phyloP scores from a whole-genome alignment of 1,140 invertebrate genomes.

The Listronotus bonariensis region DNA sequence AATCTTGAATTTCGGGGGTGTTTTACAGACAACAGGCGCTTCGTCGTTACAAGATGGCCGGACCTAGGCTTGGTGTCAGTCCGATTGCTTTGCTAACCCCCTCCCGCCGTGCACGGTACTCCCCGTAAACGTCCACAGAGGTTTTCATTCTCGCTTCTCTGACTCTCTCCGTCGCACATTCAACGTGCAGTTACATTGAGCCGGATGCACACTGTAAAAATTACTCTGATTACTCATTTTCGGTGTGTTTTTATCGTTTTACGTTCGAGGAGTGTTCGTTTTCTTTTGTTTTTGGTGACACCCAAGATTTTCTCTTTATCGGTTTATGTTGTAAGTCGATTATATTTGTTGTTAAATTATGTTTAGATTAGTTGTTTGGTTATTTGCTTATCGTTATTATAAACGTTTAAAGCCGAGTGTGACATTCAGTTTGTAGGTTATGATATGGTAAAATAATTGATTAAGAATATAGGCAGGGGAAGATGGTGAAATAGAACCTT shows the following conservation, averaged over 20 bases:
- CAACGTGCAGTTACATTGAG: constrained; percentile 53
- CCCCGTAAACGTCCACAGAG: constrained; percentile 53
- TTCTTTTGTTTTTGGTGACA: constrained; percentile 19
- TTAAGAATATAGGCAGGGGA: too few species aligned
- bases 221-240: constrained; percentile 52
- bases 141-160: constrained; percentile 54
- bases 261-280: constrained; percentile 21
- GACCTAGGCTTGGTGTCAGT: constrained; percentile 57
- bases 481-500: too few species aligned
- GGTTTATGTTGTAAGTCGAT: too few species aligned
- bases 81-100: constrained; percentile 56
- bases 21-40: constrained; percentile 51
- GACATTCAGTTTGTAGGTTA: too few species aligned
- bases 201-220: constrained; percentile 55
- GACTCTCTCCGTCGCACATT: constrained; percentile 51
- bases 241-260: constrained; percentile 46
- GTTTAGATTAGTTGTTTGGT: too few species aligned
- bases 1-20: constrained; percentile 48
- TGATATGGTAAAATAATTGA: too few species aligned
- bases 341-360: too few species aligned
- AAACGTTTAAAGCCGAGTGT: too few species aligned
- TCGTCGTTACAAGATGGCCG: constrained; percentile 56
- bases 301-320: constrained; percentile 18
- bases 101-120: constrained; percentile 53
- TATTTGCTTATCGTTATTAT: too few species aligned